Evolutionary conservation across 2,797 vertebrate species (phyloP), one percentile per base, ranked within the genome.

Genomic region (Eulemur mongoz): DNA sequence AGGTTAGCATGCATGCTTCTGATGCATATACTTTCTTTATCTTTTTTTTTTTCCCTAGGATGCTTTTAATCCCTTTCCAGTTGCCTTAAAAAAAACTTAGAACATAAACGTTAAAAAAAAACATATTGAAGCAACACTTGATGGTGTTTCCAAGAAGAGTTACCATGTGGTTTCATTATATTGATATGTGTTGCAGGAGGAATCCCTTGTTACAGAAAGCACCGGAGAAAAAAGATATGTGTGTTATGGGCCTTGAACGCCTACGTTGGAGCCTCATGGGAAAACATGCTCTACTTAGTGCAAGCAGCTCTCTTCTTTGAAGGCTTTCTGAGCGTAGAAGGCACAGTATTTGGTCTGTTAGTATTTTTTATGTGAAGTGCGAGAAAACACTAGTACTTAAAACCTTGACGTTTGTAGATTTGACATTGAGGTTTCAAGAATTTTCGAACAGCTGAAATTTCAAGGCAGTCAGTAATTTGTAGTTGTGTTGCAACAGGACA

Each of bases 281-380:
- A 75, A 91, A 78, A 81, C 23, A 25, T 40, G 63, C 67, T n/a
- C 86, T 45, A 82, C 30, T 92, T 84, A 72, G 35, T 92, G 5
- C 14, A 43, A 30, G 45, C 22, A 65, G 23, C 13, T 91, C 12
- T 96, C 79, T 87, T 88, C 30, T 94, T 96, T 84, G 76, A 97
- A 97, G 79, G 15, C 27, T 63, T 93, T 92, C 43, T 93, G 45
- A 94, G 25, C 14, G 93, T 88, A 85, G 95, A 96, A 90, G 35
- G 7, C 1, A 2, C 80, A 15, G 30, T 3, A 70, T 75, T 92
- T 94, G 61, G 6, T 73, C 40, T 91, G 38, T 79, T 93, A n/a
- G 67, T 73, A 59, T 57, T 52, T 96, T 95, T 84, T n/a, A 78
- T 35, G 25, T 45, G 40, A 52, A 43, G 15, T 72, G 15, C 67